A percentile compares a stretch with the other conserved stretches of the same genome.
Evolutionary conservation across 1,140 invertebrate genomes (phyloP).

Genomic region (Caenorhabditis latens): DNA sequence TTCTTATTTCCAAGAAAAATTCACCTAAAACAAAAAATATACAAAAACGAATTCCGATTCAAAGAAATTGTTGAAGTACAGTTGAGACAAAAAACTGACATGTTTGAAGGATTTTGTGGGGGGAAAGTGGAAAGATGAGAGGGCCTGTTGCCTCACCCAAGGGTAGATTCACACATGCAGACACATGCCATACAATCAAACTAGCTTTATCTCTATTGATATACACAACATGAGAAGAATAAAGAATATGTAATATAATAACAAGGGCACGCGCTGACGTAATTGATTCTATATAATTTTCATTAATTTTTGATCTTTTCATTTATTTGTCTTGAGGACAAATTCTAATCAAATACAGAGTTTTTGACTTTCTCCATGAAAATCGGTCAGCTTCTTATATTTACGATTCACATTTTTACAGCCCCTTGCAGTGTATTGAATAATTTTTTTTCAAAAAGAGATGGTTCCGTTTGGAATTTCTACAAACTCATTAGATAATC

Average conservation of each 20-base stretch:
- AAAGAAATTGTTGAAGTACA: conserved; percentile 21
- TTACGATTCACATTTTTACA: too few relatives aligned
- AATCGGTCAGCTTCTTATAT: too few relatives aligned
- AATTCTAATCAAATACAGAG: too few relatives aligned
- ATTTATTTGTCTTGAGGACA: not conserved
- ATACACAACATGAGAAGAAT: conserved; percentile 34
- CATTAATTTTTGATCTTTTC: not conserved
- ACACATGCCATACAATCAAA: conserved; percentile 15
- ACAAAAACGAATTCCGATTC: not conserved
- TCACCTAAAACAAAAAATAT: not conserved
- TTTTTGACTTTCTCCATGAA: too few relatives aligned
- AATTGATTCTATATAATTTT: not conserved
- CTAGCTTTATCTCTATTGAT: conserved; percentile 54
- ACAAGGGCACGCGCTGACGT: conserved; percentile 42
- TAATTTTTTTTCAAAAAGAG: too few relatives aligned
- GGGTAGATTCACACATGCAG: conserved; percentile 43
- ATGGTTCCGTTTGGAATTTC: too few relatives aligned
- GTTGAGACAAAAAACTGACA: conserved; percentile 1
- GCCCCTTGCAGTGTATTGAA: too few relatives aligned
- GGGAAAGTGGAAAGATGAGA: not conserved
- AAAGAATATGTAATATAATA: conserved; percentile 48
- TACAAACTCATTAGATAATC: conserved; percentile 35
- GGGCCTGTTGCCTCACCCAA: conserved; percentile 40
- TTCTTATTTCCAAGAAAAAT: too few relatives aligned
- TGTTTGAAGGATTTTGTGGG: conserved; percentile 20